These are phyloP conservation scores for Hedya salicella DNA, from an alignment of 2,888 invertebrate genomes.

Conservation along the genomic window DNA sequence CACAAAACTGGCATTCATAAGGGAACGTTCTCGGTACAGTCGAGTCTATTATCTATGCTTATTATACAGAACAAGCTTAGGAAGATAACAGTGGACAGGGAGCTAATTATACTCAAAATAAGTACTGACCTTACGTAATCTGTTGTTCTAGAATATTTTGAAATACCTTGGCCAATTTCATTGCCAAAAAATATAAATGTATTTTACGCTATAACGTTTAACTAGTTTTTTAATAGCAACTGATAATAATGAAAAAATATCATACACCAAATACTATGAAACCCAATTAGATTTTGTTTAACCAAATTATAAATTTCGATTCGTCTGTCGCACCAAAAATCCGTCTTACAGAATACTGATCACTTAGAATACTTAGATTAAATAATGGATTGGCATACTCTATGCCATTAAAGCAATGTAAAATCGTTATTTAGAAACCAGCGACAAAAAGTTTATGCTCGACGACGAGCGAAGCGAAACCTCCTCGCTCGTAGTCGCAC, in stretches of 20 bases:
- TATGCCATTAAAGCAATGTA: background rate
- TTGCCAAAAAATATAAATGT: background rate
- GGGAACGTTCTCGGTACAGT: slow-evolving; percentile 53
- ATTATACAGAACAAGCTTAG: slow-evolving; percentile 54
- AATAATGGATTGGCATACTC: too few relatives aligned
- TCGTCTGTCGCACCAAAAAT: too few relatives aligned
- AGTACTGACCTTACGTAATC: slow-evolving; percentile 47
- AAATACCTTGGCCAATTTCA: background rate
- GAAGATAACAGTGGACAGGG: slow-evolving; percentile 61
- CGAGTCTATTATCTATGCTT: slow-evolving; percentile 57
- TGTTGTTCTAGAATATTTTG: slow-evolving; percentile 31
- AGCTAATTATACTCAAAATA: slow-evolving; percentile 53
- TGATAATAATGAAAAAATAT: too few relatives aligned
- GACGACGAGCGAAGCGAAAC: background rate
- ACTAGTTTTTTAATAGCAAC: too few relatives aligned
- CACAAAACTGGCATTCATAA: slow-evolving; percentile 52
- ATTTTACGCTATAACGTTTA: background rate
- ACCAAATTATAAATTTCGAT: too few relatives aligned
- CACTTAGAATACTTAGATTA: too few relatives aligned
- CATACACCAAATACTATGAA: too few relatives aligned
- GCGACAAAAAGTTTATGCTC: background rate
- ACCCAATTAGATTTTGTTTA: too few relatives aligned
- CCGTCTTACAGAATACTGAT: too few relatives aligned
- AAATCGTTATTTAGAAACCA: background rate
- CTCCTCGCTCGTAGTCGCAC: too few relatives aligned